These are phyloP conservation scores for Hylomyscus alleni DNA, from an alignment of 2,797 vertebrate genomes.

Conservation along the genomic window DNA sequence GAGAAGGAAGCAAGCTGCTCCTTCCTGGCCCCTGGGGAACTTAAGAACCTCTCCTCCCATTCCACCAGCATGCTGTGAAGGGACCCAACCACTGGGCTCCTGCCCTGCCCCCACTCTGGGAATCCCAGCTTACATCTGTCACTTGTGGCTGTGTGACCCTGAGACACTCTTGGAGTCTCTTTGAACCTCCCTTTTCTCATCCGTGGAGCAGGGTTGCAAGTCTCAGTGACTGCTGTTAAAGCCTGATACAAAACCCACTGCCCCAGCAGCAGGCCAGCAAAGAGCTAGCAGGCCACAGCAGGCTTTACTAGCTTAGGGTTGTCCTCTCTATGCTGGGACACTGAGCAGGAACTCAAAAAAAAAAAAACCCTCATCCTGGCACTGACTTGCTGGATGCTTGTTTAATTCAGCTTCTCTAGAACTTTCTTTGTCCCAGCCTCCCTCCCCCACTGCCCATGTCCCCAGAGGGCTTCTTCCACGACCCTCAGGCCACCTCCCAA, in stretches of 20 bases:
- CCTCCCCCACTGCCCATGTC: background rate
- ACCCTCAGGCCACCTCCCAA: background rate
- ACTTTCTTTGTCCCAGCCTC: accelerated
- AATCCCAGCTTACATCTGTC: background rate
- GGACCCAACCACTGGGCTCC: background rate
- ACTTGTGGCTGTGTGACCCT: background rate
- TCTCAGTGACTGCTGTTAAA: accelerated
- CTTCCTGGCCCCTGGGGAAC: background rate
- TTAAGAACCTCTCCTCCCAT: background rate
- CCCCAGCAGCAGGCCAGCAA: no score
- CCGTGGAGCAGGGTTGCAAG: accelerated
- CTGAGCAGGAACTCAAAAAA: accelerated
- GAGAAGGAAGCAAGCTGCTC: no score
- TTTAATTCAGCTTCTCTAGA: background rate
- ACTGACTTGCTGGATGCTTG: accelerated
- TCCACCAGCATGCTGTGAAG: background rate
- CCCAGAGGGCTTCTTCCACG: accelerated
- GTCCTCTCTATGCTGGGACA: accelerated
- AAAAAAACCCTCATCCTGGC: background rate
- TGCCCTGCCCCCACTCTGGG: background rate
- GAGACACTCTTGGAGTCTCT: background rate
- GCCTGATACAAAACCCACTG: accelerated
- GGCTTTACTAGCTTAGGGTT: no score
- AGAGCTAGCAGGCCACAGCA: no score
- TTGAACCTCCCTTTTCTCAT: background rate